Conservation (phyloP, 2,888 invertebrate genomes). For the Isoperla grammatica region DNA sequence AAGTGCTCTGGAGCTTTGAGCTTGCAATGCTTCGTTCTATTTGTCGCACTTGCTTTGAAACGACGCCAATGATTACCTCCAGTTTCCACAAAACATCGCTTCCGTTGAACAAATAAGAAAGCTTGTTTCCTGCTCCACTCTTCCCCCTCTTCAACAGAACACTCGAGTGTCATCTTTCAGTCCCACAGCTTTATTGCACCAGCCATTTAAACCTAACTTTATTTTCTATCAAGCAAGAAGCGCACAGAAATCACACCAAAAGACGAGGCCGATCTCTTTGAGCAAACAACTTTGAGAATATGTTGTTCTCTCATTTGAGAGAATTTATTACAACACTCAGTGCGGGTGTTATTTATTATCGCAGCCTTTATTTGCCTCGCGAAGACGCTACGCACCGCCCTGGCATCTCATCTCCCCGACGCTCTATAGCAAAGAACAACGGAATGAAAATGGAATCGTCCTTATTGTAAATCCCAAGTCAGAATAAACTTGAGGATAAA, state of each 20-base stretch:
- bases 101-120: not conserved
- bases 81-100: not conserved
- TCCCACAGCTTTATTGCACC: not conserved
- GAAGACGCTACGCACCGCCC: not conserved
- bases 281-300: conserved; percentile 7
- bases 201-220: not conserved
- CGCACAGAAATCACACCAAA: conserved; percentile 6
- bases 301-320: conserved; percentile 17
- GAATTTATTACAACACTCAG: conserved; percentile 16
- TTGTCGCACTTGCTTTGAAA: not conserved
- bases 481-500: conserved; percentile 8
- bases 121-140: too few relatives aligned
- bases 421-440: not conserved
- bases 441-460: conserved; percentile 14
- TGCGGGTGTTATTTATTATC: conserved; percentile 18
- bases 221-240: not conserved
- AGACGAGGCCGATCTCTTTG: conserved; percentile 13
- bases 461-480: conserved; percentile 7
- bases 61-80: not conserved
- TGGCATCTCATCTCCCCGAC: not conserved
- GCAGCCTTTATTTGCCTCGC: conserved; percentile 9
- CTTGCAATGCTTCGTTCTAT: not conserved
- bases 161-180: not conserved
- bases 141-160: not conserved
- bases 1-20: too few relatives aligned